A percentile compares a stretch with the other conserved stretches of the same genome.
Conservation (phyloP, 2,113 vertebrate genomes). For the Notechis scutatus region DNA sequence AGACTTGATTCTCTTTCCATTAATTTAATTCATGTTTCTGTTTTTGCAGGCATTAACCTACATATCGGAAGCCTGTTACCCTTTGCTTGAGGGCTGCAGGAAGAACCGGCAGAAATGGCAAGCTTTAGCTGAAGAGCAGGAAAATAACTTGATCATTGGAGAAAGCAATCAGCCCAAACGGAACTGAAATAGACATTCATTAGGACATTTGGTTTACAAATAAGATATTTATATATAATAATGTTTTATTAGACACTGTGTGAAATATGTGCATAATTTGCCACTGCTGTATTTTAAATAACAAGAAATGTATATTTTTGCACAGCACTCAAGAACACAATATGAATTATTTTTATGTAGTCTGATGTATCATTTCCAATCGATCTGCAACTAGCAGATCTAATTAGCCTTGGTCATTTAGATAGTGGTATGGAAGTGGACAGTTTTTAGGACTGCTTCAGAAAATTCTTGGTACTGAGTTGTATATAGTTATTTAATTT, state of each 20-base stretch:
- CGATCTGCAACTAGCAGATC: conserved; percentile 2
- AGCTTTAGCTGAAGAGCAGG: conserved; percentile 83
- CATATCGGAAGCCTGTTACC: conserved; percentile 85
- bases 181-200: conserved; percentile 57
- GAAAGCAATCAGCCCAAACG: conserved; percentile 68
- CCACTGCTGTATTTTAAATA: conserved; percentile 76
- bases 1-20: neutral
- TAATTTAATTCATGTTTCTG: conserved; percentile 27
- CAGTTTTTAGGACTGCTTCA: neutral
- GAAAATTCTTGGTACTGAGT: conserved; percentile 33
- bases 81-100: conserved; percentile 90
- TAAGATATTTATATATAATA: conserved; percentile 36
- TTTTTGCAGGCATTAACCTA: conserved; percentile 79
- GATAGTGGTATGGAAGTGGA: conserved; percentile 8
- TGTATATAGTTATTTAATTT: conserved; percentile 55
- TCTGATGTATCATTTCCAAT: conserved; percentile 36
- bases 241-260: conserved; percentile 61
- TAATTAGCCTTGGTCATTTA: conserved; percentile 15
- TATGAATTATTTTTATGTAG: conserved; percentile 35
- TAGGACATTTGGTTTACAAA: conserved; percentile 26
- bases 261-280: conserved; percentile 63
- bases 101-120: conserved; percentile 93
- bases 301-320: conserved; percentile 53
- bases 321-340: conserved; percentile 54
- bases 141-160: conserved; percentile 78